Base-by-base conservation (phyloP, 2,888 invertebrate genomes). In the Troides oblongomaculatus region DNA sequence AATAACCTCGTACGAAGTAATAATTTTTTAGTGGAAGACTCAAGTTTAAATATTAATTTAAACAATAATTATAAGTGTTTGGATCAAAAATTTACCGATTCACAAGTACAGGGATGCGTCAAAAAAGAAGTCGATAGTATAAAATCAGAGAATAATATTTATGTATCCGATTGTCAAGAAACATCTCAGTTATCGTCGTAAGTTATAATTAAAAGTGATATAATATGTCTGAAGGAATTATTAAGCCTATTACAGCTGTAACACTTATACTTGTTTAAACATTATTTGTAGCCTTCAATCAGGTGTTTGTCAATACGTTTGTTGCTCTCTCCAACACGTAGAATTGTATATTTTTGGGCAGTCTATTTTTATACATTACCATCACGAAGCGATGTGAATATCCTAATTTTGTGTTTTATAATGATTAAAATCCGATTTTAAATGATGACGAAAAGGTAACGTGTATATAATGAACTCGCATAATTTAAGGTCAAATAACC, bases 361-460 rank as follows among this genome's bases (percentile, higher is more conserved):
- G 88, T 88, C 92, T 92, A 92, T 92, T 92, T 92, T 89, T 80
- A 90, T 90, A 87, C 86, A 89, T 90, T 91, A 89, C 92, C 92
- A 91, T 91, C 90, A 90, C 83, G 85, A 87, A 88, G 87, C 84
- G 86, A 85, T 88, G 86, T 83, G 85, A 86, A 86, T 85, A 88
- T 87, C 86, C 84, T 84, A 87, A 87, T 84, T 86, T 86, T 87
- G 84, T 86, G 80, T 84, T 84, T 84, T 83, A 79, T 79, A 81
- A 84, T 83, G 84, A 85, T 76, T 83, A 76, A 74, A 75, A 73
- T 74, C 82, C 77, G 81, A 79, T 79, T 77, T 79, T 81, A 78
- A 80, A 78, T 83, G 76, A 77, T 79, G 81, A 79, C 77, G 78
- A 76, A 81, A 82, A 88, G 88, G 89, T 89, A 87, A 80, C 72